These are phyloP conservation scores for Malurus cyaneus DNA, from an alignment of 2,113 vertebrate species.

Conservation along the genomic window DNA sequence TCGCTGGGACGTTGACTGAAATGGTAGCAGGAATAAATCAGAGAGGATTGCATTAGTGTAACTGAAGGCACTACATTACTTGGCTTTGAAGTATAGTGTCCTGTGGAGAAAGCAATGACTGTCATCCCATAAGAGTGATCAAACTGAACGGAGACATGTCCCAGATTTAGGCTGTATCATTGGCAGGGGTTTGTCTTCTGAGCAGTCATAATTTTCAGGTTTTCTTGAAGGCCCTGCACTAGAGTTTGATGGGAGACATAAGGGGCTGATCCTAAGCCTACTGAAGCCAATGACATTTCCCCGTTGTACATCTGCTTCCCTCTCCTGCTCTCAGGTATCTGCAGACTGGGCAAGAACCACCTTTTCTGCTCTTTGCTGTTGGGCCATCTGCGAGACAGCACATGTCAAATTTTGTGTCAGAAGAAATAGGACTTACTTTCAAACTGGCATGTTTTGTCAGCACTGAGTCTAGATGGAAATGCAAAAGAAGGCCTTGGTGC, in stretches of 20 bases:
- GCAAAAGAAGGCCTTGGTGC: not conserved
- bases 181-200: not conserved
- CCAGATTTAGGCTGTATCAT: conserved; percentile 2
- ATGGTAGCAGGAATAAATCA: conserved; percentile 64
- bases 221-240: not conserved
- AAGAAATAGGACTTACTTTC: not conserved
- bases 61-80: conserved; percentile 34
- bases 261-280: not conserved
- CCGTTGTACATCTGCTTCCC: not conserved
- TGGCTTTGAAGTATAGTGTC: conserved; percentile 19
- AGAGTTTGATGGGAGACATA: not conserved
- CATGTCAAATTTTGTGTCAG: not conserved
- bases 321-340: not conserved
- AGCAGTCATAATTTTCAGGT: not conserved
- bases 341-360: not conserved
- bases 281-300: not conserved
- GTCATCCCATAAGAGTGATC: conserved; percentile 24
- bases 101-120: conserved; percentile 47
- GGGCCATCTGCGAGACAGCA: not conserved
- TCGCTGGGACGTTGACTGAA: conserved; percentile 27
- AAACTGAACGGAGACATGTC: not conserved
- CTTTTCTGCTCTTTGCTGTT: not conserved
- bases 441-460: not conserved
- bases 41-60: conserved; percentile 6
- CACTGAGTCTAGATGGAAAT: not conserved